Evolutionary conservation across 2,797 vertebrate genomes (phyloP).

Genomic region (Acipenser ruthenus): DNA sequence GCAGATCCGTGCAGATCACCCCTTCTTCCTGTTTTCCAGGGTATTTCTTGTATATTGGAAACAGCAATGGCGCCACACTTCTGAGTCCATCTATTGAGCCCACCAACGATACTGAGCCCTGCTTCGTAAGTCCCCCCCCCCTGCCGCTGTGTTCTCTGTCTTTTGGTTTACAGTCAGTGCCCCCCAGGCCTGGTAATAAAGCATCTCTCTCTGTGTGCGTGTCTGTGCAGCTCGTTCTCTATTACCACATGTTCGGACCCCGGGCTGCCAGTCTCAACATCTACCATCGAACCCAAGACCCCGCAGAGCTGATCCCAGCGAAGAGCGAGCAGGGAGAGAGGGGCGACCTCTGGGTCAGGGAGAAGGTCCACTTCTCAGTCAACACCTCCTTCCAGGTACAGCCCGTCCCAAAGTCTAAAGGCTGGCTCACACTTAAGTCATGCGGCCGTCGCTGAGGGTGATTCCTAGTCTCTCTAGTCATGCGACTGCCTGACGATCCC

Average conservation of each 20-base stretch:
- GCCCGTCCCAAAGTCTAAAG: background rate
- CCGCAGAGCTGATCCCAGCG: constrained; percentile 38
- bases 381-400: constrained; percentile 59
- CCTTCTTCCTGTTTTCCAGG: constrained; percentile 39
- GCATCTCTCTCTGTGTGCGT: background rate
- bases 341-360: constrained; percentile 77
- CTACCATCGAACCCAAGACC: background rate
- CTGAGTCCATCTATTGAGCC: constrained; percentile 51
- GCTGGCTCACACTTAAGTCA: background rate
- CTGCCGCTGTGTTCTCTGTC: background rate
- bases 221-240: constrained; percentile 69
- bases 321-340: constrained; percentile 59
- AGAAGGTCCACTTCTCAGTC: constrained; percentile 60
- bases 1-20: too few relatives aligned
- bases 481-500: too few relatives aligned
- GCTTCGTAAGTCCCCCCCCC: constrained; percentile 48
- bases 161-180: background rate
- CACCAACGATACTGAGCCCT: constrained; percentile 44
- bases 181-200: background rate
- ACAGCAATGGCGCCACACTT: constrained; percentile 29
- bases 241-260: constrained; percentile 74
- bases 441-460: too few relatives aligned
- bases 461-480: too few relatives aligned
- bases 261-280: constrained; percentile 48
- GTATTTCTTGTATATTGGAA: constrained; percentile 59